These are phyloP conservation scores for Syngnathus typhle DNA, from an alignment of 2,113 vertebrate species.

Conservation along the genomic window DNA sequence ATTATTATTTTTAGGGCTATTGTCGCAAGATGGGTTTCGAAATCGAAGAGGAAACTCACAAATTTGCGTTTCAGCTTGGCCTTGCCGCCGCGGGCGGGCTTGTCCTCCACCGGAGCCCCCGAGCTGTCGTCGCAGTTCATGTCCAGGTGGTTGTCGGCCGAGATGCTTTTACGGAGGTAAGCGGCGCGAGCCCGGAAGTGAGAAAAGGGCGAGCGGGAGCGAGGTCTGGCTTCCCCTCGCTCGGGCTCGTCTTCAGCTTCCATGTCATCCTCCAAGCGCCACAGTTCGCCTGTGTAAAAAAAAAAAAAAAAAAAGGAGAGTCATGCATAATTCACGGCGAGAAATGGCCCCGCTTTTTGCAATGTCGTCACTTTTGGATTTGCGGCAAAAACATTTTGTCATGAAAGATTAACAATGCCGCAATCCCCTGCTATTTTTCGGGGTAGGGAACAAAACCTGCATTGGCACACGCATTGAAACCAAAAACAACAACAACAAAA, in stretches of 20 bases:
- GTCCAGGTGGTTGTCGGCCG: constrained; percentile 80
- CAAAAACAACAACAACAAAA: not conserved
- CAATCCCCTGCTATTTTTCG: no score
- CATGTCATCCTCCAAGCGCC: constrained; percentile 79
- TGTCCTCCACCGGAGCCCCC: constrained; percentile 51
- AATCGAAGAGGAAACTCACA: constrained; percentile 67
- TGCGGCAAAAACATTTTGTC: not conserved
- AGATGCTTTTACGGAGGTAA: constrained; percentile 84
- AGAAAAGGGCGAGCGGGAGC: constrained; percentile 75
- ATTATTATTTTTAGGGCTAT: no score
- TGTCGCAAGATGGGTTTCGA: no score
- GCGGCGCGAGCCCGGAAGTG: constrained; percentile 74
- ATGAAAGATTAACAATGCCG: not conserved
- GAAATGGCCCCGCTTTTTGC: not conserved
- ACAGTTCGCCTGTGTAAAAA: constrained; percentile 70
- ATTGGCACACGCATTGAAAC: not conserved
- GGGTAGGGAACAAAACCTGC: no score
- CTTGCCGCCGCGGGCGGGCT: constrained; percentile 54
- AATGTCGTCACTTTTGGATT: not conserved
- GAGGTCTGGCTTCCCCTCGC: constrained; percentile 41
- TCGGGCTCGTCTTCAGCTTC: constrained; percentile 54
- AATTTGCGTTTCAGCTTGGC: constrained; percentile 85
- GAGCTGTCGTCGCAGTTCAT: constrained; percentile 59
- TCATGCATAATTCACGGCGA: not conserved
- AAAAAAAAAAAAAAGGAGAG: not conserved